Conservation (phyloP, 2,797 vertebrate species). For the Karalla daura region DNA sequence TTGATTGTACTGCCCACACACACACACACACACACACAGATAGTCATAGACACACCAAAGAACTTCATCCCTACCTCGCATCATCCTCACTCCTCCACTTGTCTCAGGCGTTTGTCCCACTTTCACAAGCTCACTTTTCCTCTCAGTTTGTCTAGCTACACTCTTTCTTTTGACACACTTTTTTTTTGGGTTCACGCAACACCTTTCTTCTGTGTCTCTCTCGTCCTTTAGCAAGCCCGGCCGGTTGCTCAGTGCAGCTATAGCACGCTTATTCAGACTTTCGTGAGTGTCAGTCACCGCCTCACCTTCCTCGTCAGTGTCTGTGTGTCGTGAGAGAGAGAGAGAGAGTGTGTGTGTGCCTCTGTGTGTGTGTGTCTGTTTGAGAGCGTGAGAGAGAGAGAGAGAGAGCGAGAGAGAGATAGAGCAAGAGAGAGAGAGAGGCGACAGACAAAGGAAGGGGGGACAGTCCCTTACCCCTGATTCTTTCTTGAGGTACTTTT, state of each 20-base stretch:
- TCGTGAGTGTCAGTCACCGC: slow-evolving; percentile 69
- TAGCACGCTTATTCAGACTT: slow-evolving; percentile 59
- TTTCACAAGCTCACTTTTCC: slow-evolving; percentile 73
- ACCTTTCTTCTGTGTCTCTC: slow-evolving; percentile 21
- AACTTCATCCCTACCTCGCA: slow-evolving; percentile 84
- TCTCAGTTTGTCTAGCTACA: slow-evolving; percentile 46
- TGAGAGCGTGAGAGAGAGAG: not conserved
- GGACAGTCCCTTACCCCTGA: slow-evolving; percentile 68
- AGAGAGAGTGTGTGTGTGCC: not conserved
- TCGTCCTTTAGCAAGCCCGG: slow-evolving; percentile 43
- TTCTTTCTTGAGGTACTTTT: slow-evolving; percentile 74
- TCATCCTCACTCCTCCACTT: slow-evolving; percentile 82
- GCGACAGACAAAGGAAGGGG: slow-evolving; percentile 51
- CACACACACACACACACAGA: slow-evolving; percentile 19
- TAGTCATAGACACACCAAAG: slow-evolving; percentile 34
- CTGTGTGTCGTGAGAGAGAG: slow-evolving; percentile 18
- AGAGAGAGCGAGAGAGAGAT: slow-evolving; percentile 6
- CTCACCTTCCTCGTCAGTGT: slow-evolving; percentile 64
- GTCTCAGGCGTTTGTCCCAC: slow-evolving; percentile 74
- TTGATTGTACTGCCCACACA: slow-evolving; percentile 39
- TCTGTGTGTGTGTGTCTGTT: slow-evolving; percentile 10
- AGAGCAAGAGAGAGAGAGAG: slow-evolving; percentile 12
- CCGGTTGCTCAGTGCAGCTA: slow-evolving; percentile 59
- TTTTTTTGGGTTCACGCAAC: slow-evolving; percentile 21
- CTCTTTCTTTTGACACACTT: slow-evolving; percentile 27